Base-by-base conservation (phyloP, 2,113 vertebrate species). In the Lepisosteus oculatus region DNA sequence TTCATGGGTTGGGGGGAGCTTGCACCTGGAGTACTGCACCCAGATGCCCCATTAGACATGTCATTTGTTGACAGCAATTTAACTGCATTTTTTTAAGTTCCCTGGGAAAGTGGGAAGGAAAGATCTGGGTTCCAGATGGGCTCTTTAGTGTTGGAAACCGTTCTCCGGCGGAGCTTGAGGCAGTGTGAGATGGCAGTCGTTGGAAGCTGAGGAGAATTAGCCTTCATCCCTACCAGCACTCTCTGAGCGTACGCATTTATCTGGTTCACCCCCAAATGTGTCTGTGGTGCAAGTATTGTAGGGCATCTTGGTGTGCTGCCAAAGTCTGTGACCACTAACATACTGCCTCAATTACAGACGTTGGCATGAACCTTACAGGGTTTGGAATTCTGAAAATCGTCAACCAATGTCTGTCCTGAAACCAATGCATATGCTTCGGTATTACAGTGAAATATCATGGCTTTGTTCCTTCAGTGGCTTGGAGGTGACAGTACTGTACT, bases 41-140 rank as follows among this genome's bases (percentile, higher is more conserved):
- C 47, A 51, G n/a, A 54, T 54, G 17, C 66, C 66, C 71, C 84
- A 84, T 85, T 80, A 86, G 78, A 84, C 80, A 77, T 9, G 13
- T 29, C 41, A 70, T 76, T 73, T 73, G 61, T 78, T 87, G 85
- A 84, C 84, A 84, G 81, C 76, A 55, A 74, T 47, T 74, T 70
- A 77, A 85, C 85, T 79, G 7, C 76, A 83, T 45, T 67, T 83
- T 69, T 76, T 43, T 29, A 56, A 76, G 80, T 88, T 85, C 77
- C 74, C 85, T 80, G 74, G 80, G 77, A 83, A 80, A 78, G 77
- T 77, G 81, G 79, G 80, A 77, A 69, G 44, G 61, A 83, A 79
- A 78, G 83, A 83, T 89, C 89, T 91, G 89, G 87, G 81, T 73
- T 72, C 90, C 89, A 91, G 88, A 91, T 92, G 89, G 85, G 79